Percentiles rank a stretch among this genome's conserved stretches.
Conservation (phyloP, 2,888 invertebrate genomes). For the Trissoscelio sp. region DNA sequence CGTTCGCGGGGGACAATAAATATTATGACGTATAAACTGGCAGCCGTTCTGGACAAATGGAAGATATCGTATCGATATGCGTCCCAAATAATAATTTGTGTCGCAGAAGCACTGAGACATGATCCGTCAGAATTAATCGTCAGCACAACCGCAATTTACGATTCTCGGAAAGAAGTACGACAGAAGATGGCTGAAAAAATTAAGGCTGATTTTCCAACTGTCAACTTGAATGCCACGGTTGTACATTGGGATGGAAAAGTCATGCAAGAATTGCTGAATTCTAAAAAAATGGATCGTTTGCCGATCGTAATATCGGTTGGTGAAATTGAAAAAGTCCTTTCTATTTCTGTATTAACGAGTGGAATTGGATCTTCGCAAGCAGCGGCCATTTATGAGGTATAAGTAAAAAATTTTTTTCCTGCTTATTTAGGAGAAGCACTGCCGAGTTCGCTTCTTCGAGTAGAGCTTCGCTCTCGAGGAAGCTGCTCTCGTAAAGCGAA, state of each 20-base stretch:
- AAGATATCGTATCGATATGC: constrained; percentile 59
- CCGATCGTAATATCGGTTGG: constrained; percentile 19
- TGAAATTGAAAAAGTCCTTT: constrained; percentile 24
- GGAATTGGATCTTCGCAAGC: background rate
- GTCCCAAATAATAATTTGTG: constrained; percentile 45
- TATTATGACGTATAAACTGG: constrained; percentile 62
- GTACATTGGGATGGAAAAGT: constrained; percentile 15
- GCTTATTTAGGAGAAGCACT: too few relatives aligned
- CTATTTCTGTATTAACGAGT: constrained; percentile 25
- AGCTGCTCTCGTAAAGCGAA: too few relatives aligned
- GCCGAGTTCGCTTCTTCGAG: too few relatives aligned
- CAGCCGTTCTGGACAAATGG: constrained; percentile 62
- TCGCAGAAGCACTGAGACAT: constrained; percentile 48
- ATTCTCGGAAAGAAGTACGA: constrained; percentile 52
- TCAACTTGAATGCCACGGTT: constrained; percentile 22
- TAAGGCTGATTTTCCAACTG: constrained; percentile 30
- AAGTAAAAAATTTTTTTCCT: background rate
- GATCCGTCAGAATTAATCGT: constrained; percentile 45
- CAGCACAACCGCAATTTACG: constrained; percentile 54
- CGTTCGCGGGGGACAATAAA: constrained; percentile 26
- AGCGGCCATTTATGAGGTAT: background rate
- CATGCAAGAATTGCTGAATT: background rate
- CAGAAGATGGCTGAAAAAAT: constrained; percentile 42
- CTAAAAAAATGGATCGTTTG: background rate
- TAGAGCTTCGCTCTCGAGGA: too few relatives aligned